Base-by-base conservation (phyloP, 2,888 invertebrate species). In the Athalia circularis region DNA sequence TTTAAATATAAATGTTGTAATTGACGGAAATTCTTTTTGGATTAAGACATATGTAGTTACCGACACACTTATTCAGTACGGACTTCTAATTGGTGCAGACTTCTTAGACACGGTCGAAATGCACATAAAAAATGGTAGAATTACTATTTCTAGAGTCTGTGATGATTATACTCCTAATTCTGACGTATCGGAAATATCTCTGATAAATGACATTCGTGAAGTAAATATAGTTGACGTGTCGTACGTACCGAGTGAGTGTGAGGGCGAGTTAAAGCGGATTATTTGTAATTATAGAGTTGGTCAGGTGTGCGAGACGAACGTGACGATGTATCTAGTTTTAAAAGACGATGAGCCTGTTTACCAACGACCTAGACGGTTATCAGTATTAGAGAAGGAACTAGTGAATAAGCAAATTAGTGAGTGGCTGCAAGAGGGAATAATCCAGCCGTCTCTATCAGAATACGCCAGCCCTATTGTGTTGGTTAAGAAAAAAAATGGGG, bases 391-490 rank as follows among this genome's bases (percentile, higher is more conserved):
- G 50, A 77, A 78, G 13, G 59, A 79, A 8, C 62, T 79, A 3
- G 82, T 84, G 5, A 79, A 82, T n/a, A 9, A 57, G 1, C 79
- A 81, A 68, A 75, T 83, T 2, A 77, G 76, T 0, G 65, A 74
- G 15, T 83, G 84, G 83, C 9, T 82, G 6, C 59, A 77, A 0
- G 75, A 80, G 7, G 83, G 81, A 5, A 81, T 84, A n/a, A 78
- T 81, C 8, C 76, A 81, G 67, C 83, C 82, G n/a, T 81, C 82
- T 61, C 68, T 65, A 7, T 85, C 85, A 4, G 81, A 84, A 4
- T 85, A 83, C 59, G 83, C 82, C 8, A 85, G 83, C 13, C 84
- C 81, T n/a, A 79, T 85, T 3, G 82, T 84, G 0, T 62, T 84
- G 4, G 82, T 81, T 29, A 29, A 0, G 79, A 50, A 11, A 85